Evolutionary conservation across 2,888 invertebrate genomes (phyloP).

Genomic region (Rhaphigaster nebulosa): DNA sequence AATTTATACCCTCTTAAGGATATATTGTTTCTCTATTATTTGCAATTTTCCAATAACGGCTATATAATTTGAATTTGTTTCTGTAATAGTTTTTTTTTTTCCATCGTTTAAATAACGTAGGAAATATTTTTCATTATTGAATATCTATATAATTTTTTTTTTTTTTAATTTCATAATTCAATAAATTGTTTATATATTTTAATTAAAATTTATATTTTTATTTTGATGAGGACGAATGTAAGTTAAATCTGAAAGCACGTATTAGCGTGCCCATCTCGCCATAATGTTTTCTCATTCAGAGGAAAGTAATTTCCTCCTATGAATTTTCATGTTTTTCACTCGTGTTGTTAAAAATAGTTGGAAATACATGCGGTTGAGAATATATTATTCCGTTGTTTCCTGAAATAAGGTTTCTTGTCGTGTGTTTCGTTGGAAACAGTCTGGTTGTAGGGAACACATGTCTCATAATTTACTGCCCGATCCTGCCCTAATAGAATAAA

Average conservation of each 20-base stretch:
- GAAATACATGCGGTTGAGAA: neutral
- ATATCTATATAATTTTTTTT: no score
- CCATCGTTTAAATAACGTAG: no score
- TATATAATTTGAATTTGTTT: no score
- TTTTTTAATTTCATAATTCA: no score
- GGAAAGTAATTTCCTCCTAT: neutral
- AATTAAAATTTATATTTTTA: neutral
- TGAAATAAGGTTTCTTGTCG: neutral
- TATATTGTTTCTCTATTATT: no score
- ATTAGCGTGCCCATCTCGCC: neutral
- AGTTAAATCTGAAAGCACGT: neutral
- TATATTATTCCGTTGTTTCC: neutral
- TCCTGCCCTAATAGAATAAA: neutral
- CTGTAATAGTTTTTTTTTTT: no score
- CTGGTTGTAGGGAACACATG: neutral
- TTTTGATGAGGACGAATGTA: neutral
- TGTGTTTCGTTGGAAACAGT: neutral
- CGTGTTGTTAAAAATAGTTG: neutral
- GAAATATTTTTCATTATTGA: no score
- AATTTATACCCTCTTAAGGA: no score
- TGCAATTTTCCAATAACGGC: no score
- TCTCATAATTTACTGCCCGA: neutral
- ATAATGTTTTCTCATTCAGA: neutral
- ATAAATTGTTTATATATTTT: no score
- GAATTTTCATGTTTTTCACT: neutral